Base-by-base conservation (phyloP, 2,888 invertebrate species). In the Timandra comae region DNA sequence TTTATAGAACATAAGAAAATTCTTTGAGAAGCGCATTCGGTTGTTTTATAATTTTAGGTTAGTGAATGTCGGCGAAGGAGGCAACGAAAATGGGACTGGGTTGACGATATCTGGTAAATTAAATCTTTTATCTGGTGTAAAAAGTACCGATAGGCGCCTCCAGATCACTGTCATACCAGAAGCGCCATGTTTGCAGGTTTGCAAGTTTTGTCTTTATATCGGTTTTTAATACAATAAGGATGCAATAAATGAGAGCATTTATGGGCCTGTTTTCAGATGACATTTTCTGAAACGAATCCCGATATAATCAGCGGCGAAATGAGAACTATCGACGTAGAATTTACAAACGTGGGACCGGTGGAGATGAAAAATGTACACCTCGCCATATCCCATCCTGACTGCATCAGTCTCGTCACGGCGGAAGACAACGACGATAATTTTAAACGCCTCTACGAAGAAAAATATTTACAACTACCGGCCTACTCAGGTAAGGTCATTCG, bases 111-210 rank as follows among this genome's bases (percentile, higher is more conserved):
- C 80, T 30, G 91, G 91, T 3, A 91, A 91, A 66, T 82, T 90
- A 82, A 90, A 43, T 84, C 88, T 51, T 64, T 38, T 56, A 1
- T 47, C 61, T 22, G 60, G 87, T 43, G 74, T 88, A 9, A 90
- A 88, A 53, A 88, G 84, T 5, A 74, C 78, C 8, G 93, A 94
- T 64, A 89, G 90, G 48, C 87, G 93, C 43, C 84, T 97, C 31
- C 88, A 91, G 46, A 90, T 96, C 34, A 89, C 88, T 43, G 88
- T 97, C 30, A 89, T 93, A 27, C 91, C 93, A 7, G 89, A 91
- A 46, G 91, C 95, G 41, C 96, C 97, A 0, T 91, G 93, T 56
- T 81, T 97, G 56, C 92, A 94, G 88, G 94, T 93, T 16, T 16
- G 16, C n/a, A n/a, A n/a, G n/a, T n/a, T n/a, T 16, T 16, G 1